A percentile compares a stretch with the other conserved stretches of the same genome.
Evolutionary conservation across 2,797 vertebrate species (phyloP).

Genomic region (Helarctos malayanus): DNA sequence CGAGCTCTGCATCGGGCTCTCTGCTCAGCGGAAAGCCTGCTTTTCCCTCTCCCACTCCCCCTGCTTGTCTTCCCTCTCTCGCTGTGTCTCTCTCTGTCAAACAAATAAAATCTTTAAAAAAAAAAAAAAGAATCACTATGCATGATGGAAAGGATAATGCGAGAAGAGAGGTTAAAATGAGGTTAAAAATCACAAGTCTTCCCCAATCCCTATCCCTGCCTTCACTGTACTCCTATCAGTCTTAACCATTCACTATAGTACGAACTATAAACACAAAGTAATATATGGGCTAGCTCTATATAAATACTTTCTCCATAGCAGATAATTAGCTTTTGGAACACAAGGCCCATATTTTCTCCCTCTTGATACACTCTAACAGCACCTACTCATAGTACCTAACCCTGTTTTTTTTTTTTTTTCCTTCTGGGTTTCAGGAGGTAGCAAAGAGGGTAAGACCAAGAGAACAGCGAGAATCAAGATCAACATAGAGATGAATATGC

Average conservation of each 20-base stretch:
- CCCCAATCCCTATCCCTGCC: not conserved
- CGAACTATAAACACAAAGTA: slow-evolving; percentile 8
- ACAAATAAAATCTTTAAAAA: too few species aligned
- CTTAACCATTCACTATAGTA: not conserved
- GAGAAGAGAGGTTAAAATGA: not conserved
- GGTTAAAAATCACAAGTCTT: slow-evolving; percentile 25
- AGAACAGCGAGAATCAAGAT: slow-evolving; percentile 47
- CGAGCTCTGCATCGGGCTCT: too few species aligned
- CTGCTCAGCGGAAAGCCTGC: too few species aligned
- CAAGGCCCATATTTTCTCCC: slow-evolving; percentile 4
- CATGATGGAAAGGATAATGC: not conserved
- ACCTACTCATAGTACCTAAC: not conserved
- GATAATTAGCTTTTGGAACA: slow-evolving; percentile 37
- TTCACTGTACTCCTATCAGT: not conserved
- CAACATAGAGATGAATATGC: not conserved
- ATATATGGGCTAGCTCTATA: not conserved
- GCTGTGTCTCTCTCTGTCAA: too few species aligned
- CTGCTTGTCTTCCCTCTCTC: too few species aligned
- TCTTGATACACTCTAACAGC: not conserved
- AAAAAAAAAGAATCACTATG: slow-evolving; percentile 8
- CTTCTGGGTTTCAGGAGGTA: not conserved
- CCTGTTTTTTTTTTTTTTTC: not conserved
- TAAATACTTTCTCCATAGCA: not conserved
- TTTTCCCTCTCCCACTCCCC: too few species aligned
- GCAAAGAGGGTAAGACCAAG: slow-evolving; percentile 5